A percentile compares a stretch with the other conserved stretches of the same genome.
These are phyloP conservation scores for Aptenodytes patagonicus DNA, from an alignment of 2,113 vertebrate species.

Conservation along the genomic window DNA sequence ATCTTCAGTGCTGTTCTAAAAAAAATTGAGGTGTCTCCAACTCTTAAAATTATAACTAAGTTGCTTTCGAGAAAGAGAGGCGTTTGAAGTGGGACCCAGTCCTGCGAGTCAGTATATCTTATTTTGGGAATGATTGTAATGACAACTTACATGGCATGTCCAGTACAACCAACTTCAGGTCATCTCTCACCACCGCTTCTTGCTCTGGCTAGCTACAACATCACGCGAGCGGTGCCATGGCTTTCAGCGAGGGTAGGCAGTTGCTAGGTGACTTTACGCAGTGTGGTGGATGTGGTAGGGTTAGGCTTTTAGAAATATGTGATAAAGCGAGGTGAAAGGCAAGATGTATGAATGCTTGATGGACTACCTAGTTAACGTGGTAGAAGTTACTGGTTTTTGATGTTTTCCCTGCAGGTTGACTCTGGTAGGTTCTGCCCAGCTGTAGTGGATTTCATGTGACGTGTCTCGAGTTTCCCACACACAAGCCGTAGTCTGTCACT, in stretches of 20 bases:
- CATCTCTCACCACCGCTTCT: neutral
- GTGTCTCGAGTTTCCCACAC: conserved; percentile 49
- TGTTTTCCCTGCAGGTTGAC: conserved; percentile 19
- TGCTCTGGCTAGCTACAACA: neutral
- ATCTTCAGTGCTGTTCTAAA: neutral
- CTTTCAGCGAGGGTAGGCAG: neutral
- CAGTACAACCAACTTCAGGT: neutral
- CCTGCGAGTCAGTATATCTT: neutral
- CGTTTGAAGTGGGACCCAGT: neutral
- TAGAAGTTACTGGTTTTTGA: neutral
- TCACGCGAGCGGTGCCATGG: neutral
- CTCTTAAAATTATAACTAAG: neutral
- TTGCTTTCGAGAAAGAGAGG: neutral
- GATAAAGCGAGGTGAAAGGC: neutral
- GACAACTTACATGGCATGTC: neutral
- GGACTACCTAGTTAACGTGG: neutral
- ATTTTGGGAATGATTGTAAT: neutral
- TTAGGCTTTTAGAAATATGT: neutral
- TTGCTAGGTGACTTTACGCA: neutral
- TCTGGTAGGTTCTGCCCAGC: conserved; percentile 15
- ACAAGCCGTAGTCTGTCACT: conserved; percentile 57
- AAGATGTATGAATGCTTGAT: neutral
- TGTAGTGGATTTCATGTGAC: conserved; percentile 31
- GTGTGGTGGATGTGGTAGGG: accelerated
- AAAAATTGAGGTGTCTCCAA: neutral